Evolutionary conservation across 2,113 vertebrate genomes (phyloP).

Genomic region (Xyrauchen texanus): DNA sequence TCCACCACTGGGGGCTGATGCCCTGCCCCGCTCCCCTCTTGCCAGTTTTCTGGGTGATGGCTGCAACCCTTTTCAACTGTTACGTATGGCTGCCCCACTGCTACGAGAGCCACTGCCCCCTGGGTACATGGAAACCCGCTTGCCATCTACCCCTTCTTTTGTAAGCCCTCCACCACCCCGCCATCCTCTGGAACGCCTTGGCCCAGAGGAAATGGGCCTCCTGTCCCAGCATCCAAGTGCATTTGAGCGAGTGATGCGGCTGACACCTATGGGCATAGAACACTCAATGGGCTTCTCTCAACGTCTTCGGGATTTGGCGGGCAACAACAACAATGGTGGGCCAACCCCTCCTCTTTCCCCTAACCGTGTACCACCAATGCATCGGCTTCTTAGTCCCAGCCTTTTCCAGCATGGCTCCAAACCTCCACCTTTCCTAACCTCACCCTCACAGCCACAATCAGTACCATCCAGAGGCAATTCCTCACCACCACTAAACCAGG

Average conservation of each 20-base stretch:
- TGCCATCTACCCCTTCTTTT: constrained; percentile 92
- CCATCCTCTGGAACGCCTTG: constrained; percentile 88
- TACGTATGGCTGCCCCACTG: constrained; percentile 95
- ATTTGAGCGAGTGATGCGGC: constrained; percentile 98
- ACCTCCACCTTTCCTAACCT: constrained; percentile 88
- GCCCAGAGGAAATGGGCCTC: constrained; percentile 98
- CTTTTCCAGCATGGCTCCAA: constrained; percentile 93
- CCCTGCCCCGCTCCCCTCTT: constrained; percentile 91
- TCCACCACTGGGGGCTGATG: constrained; percentile 87
- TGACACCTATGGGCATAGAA: constrained; percentile 93
- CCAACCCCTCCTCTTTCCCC: constrained; percentile 96
- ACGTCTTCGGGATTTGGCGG: constrained; percentile 93
- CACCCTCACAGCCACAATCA: constrained; percentile 81
- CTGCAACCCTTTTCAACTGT: constrained; percentile 94
- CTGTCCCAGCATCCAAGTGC: constrained; percentile 99
- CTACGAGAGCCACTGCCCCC: constrained; percentile 87
- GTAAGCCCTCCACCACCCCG: constrained; percentile 94
- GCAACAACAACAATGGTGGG: constrained; percentile 85
- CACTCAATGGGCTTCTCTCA: constrained; percentile 98
- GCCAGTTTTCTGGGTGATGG: constrained; percentile 94
- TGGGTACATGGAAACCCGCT: constrained; percentile 91
- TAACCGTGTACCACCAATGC: constrained; percentile 94
- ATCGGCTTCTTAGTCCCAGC: constrained; percentile 90
- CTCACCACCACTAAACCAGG: constrained; percentile 79
- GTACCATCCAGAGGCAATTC: constrained; percentile 69